These are phyloP conservation scores for Prostheceraeus crozeri DNA, from an alignment of 2,888 invertebrate species.

Conservation along the genomic window DNA sequence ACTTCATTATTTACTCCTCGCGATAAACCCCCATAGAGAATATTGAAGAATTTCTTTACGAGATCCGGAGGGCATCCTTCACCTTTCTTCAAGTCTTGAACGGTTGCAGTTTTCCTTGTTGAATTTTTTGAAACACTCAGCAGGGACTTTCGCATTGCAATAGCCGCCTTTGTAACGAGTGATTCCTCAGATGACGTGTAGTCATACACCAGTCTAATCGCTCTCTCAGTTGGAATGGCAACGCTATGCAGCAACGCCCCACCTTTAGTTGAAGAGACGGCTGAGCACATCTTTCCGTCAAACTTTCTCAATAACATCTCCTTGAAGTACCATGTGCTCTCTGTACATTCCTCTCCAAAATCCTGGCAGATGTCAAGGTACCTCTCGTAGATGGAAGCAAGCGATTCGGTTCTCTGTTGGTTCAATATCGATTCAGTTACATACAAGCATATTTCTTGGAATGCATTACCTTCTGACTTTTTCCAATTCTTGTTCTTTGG, in stretches of 20 bases:
- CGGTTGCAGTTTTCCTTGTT: not conserved
- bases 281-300: conserved; percentile 1
- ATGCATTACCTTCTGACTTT: conserved; percentile 1
- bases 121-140: not conserved
- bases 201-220: not conserved
- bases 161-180: conserved; percentile 4
- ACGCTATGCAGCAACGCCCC: not conserved
- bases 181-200: conserved; percentile 5
- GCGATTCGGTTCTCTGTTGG: not conserved
- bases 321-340: not conserved
- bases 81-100: not conserved
- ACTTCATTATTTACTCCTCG: not conserved
- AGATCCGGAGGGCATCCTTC: conserved; percentile 17
- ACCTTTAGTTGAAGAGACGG: not conserved
- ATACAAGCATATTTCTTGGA: not conserved
- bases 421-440: not conserved
- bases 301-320: not conserved
- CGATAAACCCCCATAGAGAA: conserved; percentile 10
- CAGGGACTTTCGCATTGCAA: conserved; percentile 1
- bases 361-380: conserved; percentile 7
- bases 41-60: not conserved
- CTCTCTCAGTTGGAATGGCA: conserved; percentile 3
- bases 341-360: not conserved
- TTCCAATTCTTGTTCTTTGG: not conserved
- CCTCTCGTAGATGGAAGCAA: not conserved